A percentile compares a stretch with the other conserved stretches of the same genome.
These are phyloP conservation scores for Diploptera punctata DNA, from an alignment of 2,888 invertebrate species.

Conservation along the genomic window DNA sequence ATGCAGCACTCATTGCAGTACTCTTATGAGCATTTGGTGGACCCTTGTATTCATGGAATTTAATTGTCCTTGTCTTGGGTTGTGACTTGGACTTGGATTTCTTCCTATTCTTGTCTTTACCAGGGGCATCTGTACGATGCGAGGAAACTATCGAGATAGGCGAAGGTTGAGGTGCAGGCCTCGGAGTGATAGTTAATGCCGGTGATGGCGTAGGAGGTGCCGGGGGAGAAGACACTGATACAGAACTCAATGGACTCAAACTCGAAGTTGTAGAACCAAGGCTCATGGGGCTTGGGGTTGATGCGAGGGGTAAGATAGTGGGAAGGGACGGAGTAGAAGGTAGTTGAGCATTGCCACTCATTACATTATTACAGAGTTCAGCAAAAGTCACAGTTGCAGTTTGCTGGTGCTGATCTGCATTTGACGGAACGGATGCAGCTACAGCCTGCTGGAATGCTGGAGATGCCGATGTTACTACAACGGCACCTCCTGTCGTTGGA, in stretches of 20 bases:
- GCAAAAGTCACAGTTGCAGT: constrained; percentile 60
- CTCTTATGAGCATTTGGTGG: constrained; percentile 89
- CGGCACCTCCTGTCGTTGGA: constrained; percentile 61
- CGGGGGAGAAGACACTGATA: constrained; percentile 68
- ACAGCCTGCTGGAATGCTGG: constrained; percentile 49
- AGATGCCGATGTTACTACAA: constrained; percentile 59
- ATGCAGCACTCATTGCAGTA: constrained; percentile 52
- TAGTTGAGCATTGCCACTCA: constrained; percentile 46
- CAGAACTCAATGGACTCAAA: constrained; percentile 67
- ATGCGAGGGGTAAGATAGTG: constrained; percentile 54
- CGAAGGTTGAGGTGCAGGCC: constrained; percentile 51
- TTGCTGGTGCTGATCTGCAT: constrained; percentile 49
- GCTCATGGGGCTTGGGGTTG: constrained; percentile 59
- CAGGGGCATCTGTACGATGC: constrained; percentile 62
- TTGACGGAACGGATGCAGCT: constrained; percentile 45
- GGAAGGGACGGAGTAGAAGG: constrained; percentile 52
- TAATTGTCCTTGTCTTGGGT: constrained; percentile 87
- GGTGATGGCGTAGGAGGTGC: constrained; percentile 58
- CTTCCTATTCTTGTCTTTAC: constrained; percentile 77
- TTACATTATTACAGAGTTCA: constrained; percentile 66
- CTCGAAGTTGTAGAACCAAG: constrained; percentile 70
- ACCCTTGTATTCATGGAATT: constrained; percentile 97
- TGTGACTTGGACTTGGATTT: constrained; percentile 82
- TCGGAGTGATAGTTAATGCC: constrained; percentile 46
- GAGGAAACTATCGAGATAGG: constrained; percentile 52